Base-by-base conservation (phyloP, 2,888 invertebrate species). In the Habroteleia sp. region DNA sequence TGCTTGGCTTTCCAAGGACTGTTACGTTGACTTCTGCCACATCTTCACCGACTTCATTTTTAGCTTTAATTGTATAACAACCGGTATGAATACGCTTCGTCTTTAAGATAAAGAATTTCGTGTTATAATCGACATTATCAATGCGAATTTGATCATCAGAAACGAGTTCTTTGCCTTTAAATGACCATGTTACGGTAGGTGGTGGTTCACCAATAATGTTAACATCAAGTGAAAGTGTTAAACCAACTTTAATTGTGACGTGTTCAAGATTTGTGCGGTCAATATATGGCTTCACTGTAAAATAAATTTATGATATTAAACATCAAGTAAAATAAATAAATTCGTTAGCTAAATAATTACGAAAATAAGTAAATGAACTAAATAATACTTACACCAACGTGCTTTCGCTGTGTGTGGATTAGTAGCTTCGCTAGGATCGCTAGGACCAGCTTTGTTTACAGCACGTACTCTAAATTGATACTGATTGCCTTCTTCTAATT, bases 181-280 rank as follows among this genome's bases (percentile, higher is more conserved):
- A 94, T 80, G 90, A 91, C 99, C 99, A 99, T 7, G 94, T 94
- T 29, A 97, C 95, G 2, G 92, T 95, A 79, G 99, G 98, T 54
- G 96, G 94, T 3, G 98, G 98, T 89, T 98, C 98, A 73, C 98
- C 98, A 85, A 94, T 94, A 42, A 97, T 94, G 83, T 96, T 95
- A 17, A 98, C 92, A 88, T 97, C 97, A 71, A 98, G 90, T 14
- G 93, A 94, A 39, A 97, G 93, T 0, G 95, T 94, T 35, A 97
- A 93, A 29, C 97, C 97, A 73, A 95, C 94, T 89, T 98, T 97
- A 33, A 98, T 94, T 1, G 92, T 92, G 1, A 96, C 88, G n/a
- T 93, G 92, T 83, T 95, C 94, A 48, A 97, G 90, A 89, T 96
- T 96, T 10, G 95, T 95, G 78, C 97, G 93, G 87, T 98, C 97